Base-by-base conservation (phyloP, 2,113 vertebrate genomes). In the Sitta europaea region DNA sequence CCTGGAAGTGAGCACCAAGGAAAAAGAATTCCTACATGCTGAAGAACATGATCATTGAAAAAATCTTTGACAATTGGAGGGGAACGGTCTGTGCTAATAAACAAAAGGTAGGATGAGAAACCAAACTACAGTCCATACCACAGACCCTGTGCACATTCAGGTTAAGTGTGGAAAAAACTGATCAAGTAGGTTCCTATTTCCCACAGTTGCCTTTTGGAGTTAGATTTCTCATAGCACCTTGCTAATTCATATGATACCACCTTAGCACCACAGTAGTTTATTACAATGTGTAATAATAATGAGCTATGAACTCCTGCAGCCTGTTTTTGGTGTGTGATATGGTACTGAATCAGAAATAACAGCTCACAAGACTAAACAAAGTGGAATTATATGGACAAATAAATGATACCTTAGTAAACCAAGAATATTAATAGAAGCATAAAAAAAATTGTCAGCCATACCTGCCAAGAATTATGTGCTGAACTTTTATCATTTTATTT, bases 401-500 rank as follows among this genome's bases (percentile, higher is more conserved):
- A 94, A 75, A 14, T 19, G 62, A 54, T 61, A 88, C 48, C 9
- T n/a, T 10, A 74, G 15, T 71, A 77, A 86, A 90, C 17, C 20
- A 85, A 71, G 48, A 67, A 47, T 73, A 80, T 70, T 76, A 73
- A 86, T 54, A 95, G 68, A 90, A 88, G 12, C 21, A 77, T 51
- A 8, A 45, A 28, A 62, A 66, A 58, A 43, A 33, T 14, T 45
- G 29, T 8, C 67, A 66, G 57, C 65, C 43, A 19, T 85, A 68
- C 70, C 95, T 91, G 63, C 72, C 94, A 96, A 89, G 90, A 96
- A 78, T 89, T 89, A 79, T 48, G 1, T 88, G 43, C 67, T 86
- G 82, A 96, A 80, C 75, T 95, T 80, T 94, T 96, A 97, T 92
- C 88, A 61, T 86, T 84, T 94, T 79, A 16, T 59, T 84, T 93